Conservation (phyloP, 2,113 vertebrate genomes). For the Muscicapa adusta region DNA sequence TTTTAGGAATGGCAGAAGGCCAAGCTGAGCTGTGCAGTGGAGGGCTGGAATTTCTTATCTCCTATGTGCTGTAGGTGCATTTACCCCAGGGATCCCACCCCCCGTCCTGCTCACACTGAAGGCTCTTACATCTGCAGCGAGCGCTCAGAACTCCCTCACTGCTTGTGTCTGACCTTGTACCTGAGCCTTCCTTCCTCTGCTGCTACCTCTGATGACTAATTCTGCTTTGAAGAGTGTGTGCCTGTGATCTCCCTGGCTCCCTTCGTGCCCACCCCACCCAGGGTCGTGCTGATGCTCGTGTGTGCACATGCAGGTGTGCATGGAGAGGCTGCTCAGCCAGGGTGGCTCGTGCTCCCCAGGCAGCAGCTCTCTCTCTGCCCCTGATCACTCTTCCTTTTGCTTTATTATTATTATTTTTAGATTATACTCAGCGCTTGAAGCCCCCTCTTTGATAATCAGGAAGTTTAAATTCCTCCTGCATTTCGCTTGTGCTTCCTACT, state of each 20-base stretch:
- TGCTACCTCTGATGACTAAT: conserved; percentile 15
- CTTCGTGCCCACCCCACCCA: neutral
- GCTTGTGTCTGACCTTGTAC: conserved; percentile 41
- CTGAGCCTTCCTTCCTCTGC: conserved; percentile 56
- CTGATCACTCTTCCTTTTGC: neutral
- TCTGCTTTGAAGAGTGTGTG: conserved; percentile 9
- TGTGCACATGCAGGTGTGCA: conserved; percentile 18
- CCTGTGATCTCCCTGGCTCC: conserved; percentile 42
- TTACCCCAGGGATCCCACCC: neutral
- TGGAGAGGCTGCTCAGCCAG: neutral
- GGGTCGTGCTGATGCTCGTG: neutral
- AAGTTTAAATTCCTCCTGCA: conserved; percentile 19
- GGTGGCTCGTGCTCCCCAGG: neutral
- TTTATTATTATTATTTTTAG: conserved; percentile 32
- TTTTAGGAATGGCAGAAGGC: neutral
- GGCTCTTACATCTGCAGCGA: neutral
- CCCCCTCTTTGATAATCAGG: conserved; percentile 1
- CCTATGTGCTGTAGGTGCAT: neutral
- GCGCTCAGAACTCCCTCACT: neutral
- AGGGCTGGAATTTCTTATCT: neutral
- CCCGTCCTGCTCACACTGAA: accelerated
- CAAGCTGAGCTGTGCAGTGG: neutral
- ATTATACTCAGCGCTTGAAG: neutral
- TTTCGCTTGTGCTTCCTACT: neutral
- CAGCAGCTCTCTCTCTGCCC: neutral